These are phyloP conservation scores for Lochmaea crataegi DNA, from an alignment of 2,888 invertebrate species.

Conservation along the genomic window DNA sequence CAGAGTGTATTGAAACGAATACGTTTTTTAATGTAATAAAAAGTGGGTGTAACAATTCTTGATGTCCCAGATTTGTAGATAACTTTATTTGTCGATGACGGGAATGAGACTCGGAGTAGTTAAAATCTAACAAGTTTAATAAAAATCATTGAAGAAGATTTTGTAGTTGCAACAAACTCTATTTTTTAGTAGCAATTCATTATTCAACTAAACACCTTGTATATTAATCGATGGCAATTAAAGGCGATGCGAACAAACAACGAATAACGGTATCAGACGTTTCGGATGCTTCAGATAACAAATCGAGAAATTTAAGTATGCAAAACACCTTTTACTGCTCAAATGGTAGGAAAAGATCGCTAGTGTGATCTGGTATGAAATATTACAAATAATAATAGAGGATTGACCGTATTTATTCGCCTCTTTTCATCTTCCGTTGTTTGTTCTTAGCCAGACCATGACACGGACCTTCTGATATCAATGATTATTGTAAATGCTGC, in stretches of 20 bases:
- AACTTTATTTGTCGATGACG: no score
- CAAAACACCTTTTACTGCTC: constrained; percentile 37
- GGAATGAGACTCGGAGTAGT: no score
- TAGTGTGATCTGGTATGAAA: constrained; percentile 55
- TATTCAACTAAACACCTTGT: neutral
- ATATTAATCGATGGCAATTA: neutral
- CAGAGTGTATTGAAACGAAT: no score
- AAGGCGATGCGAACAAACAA: constrained; percentile 5
- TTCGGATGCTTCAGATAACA: constrained; percentile 24
- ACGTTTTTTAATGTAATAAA: no score
- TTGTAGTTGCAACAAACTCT: no score
- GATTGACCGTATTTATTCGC: constrained; percentile 57
- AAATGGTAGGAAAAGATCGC: constrained; percentile 45
- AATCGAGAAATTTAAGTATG: constrained; percentile 34
- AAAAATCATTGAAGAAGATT: no score
- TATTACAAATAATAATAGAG: constrained; percentile 62
- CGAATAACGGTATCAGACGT: constrained; percentile 21
- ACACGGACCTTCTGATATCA: constrained; percentile 53
- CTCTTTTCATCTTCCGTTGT: constrained; percentile 61
- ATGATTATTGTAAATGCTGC: constrained; percentile 39
- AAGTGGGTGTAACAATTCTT: no score
- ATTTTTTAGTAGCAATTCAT: no score
- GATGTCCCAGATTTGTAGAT: no score
- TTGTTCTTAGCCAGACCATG: constrained; percentile 62
- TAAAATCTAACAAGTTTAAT: no score